A percentile compares a stretch with the other conserved stretches of the same genome.
Conservation (phyloP, 1,140 invertebrate species). For the Neodiprion fabricii region DNA sequence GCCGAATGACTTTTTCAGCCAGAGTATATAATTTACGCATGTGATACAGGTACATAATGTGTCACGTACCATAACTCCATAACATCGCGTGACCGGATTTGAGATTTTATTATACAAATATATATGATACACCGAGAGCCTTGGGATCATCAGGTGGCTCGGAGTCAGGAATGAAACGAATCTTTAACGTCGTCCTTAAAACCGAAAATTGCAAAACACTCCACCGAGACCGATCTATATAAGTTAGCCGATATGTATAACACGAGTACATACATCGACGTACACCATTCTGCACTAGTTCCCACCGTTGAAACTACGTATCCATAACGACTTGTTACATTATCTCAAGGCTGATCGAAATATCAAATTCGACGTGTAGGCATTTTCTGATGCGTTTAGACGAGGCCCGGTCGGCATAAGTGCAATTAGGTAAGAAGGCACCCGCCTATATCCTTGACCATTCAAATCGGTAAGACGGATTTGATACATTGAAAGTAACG, state of each 20-base stretch:
- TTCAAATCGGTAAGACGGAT: background rate
- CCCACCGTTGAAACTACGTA: background rate
- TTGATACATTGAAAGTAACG: background rate
- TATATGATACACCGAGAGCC: too few relatives aligned
- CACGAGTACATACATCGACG: background rate
- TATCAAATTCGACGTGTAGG: background rate
- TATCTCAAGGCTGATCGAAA: slow-evolving; percentile 2
- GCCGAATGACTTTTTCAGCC: too few relatives aligned
- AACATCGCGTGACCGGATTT: too few relatives aligned
- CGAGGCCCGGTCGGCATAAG: background rate
- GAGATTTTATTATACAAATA: too few relatives aligned
- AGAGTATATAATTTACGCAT: too few relatives aligned
- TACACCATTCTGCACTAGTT: background rate
- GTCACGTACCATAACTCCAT: too few relatives aligned
- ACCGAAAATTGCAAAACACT: background rate
- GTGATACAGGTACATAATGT: too few relatives aligned
- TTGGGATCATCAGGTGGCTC: background rate
- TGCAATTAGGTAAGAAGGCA: background rate
- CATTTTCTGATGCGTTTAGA: background rate
- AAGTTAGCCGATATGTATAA: background rate
- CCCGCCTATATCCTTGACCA: background rate
- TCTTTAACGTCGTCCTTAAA: background rate
- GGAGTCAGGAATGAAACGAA: background rate
- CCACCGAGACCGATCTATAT: background rate
- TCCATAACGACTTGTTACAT: background rate